Conservation (phyloP, 2,888 invertebrate genomes). For the Caenorhabditis virilis region DNA sequence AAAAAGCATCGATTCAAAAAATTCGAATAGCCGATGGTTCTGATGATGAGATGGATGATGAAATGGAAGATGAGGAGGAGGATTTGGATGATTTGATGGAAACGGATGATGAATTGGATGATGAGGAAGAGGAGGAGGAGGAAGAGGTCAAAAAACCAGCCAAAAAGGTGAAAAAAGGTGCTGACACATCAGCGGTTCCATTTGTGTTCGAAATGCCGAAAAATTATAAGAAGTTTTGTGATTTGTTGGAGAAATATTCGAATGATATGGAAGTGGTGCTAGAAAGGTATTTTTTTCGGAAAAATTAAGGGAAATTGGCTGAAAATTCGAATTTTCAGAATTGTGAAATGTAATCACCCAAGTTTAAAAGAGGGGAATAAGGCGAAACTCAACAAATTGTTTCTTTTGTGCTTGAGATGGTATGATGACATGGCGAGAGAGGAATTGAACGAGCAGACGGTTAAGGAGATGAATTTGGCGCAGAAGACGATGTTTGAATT, state of each 20-base stretch:
- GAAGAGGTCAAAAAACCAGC: conserved; percentile 15
- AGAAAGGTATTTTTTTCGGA: conserved; percentile 74
- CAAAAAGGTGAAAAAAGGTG: not conserved
- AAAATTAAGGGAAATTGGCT: not conserved
- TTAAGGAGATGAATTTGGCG: conserved; percentile 26
- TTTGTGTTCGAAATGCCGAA: conserved; percentile 52
- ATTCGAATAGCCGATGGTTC: no score
- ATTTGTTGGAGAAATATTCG: conserved; percentile 27
- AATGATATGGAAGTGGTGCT: conserved; percentile 69
- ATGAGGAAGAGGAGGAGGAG: conserved; percentile 19
- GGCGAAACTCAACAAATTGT: conserved; percentile 77
- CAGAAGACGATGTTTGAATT: conserved; percentile 21
- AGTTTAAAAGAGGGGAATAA: conserved; percentile 81
- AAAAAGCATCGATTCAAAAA: no score
- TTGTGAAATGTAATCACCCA: conserved; percentile 87
- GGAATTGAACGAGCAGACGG: conserved; percentile 7
- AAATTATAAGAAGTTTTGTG: conserved; percentile 41
- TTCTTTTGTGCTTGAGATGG: conserved; percentile 73
- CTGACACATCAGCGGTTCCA: conserved; percentile 22
- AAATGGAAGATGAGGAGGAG: conserved; percentile 52
- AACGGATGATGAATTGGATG: conserved; percentile 39
- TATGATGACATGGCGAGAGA: conserved; percentile 45
- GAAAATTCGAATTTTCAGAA: conserved; percentile 73
- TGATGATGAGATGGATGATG: conserved; percentile 16
- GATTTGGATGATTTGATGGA: conserved; percentile 51